Evolutionary conservation across 2,888 invertebrate genomes (phyloP), one percentile per base, ranked within the genome.

Genomic region (Uloborus plumipes): DNA sequence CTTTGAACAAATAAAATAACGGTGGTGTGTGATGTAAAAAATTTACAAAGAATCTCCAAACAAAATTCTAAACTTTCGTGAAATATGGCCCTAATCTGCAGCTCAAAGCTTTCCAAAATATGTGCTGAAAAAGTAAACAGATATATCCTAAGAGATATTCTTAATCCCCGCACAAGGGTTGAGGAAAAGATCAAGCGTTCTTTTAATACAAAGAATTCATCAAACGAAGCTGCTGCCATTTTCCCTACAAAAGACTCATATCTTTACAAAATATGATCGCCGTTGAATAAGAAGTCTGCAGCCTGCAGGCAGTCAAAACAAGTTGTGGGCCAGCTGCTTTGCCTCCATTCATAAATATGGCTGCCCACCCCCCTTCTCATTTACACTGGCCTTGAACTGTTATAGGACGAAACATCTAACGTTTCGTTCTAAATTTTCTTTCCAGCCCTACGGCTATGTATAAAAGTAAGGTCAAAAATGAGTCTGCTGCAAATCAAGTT

Each of bases 231-330:
- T n/a, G n/a, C 55, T 55, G 55, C 55, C 55, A 15, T 55, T 14
- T 55, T 55, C 55, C n/a, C 55, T 15, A 55, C n/a, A 55, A 14
- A 55, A 11, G 16, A 55, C 14, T 15, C 1, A 55, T 9, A 55
- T 18, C n/a, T n/a, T 16, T 55, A 14, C 53, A 55, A 39, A 39
- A 39, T 39, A 39, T 39, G 39, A 39, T 39, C 39, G 39, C 39
- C 9, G 39, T 3, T 4, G 26, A 26, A 26, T 26, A 39, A 39
- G 39, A 59, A 22, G 14, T 20, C 18, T 22, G 22, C 15, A 20
- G 31, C 67, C 62, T 31, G 26, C 51, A 71, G 78, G 70, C 78
- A 71, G 65, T 39, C 71, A 71, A 59, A 78, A 78, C 78, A 71
- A 78, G 78, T 78, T 72, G 58, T 16, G 66, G 64, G 62, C 58